Evolutionary conservation across 2,888 invertebrate species (phyloP), one percentile per base, ranked within the genome.

Genomic region (Phyllotreta striolata): DNA sequence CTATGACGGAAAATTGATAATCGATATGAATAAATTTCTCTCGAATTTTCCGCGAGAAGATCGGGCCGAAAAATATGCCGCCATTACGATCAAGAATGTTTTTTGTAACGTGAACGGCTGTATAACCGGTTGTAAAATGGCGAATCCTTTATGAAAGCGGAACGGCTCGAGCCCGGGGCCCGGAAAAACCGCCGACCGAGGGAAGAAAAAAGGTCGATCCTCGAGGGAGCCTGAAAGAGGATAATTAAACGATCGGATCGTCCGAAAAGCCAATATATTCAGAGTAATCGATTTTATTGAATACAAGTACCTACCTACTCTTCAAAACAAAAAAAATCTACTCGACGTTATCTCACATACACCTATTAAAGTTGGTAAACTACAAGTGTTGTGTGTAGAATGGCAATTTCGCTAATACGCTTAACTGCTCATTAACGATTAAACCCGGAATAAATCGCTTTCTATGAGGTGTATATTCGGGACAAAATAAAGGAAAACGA

Each of bases 1-100:
- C 24, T 24, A 1, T 24, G 24, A 3, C 4, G 54, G 37, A 56
- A 46, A 56, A 56, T 56, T 56, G 44, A 56, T 56, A 56, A 56
- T 37, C 56, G 43, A 56, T 56, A 56, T 56, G 56, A 56, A 56
- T 56, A 56, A 56, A 56, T 56, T 56, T 37, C 38, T 46, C 14
- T 56, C 14, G 37, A 14, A 55, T 43, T 43, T 44, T 44, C 41
- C 4, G 13, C 43, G 37, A 34, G 35, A 55, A 10, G 37, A 44
- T 35, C 37, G 35, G 13, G 12, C 24, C 9, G 56, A 46, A 44
- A 56, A 56, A 56, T 56, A 56, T 56, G 46, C 37, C 46, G 37
- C 37, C 56, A 56, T 56, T 56, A 44, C 44, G 43, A 37, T 35
- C 56, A 56, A 35, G 40, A 56, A 44, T 38, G 56, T 43, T 56